Percentiles rank a stretch among this genome's conserved stretches.
Evolutionary conservation across 2,888 invertebrate genomes (phyloP).

Genomic region (Trachelus iudaicus): DNA sequence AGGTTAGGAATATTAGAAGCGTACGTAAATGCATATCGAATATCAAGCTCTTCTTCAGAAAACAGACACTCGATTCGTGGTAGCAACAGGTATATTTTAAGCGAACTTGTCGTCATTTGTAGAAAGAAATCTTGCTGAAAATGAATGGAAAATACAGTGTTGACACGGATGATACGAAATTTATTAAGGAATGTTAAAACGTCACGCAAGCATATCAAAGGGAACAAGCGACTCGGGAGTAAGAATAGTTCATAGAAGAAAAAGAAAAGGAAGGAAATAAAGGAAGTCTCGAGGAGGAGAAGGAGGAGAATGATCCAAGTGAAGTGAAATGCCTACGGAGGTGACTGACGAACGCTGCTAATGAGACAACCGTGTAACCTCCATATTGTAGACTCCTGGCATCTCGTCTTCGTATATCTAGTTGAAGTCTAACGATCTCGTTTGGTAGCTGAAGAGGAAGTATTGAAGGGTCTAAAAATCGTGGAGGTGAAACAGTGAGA

Average conservation of each 20-base stretch:
- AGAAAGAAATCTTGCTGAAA: not conserved
- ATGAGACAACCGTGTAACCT: constrained; percentile 37
- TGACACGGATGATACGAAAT: not conserved
- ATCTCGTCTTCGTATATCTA: not conserved
- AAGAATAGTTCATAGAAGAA: constrained; percentile 50
- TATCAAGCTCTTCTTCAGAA: not conserved
- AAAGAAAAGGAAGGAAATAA: constrained; percentile 33
- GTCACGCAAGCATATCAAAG: constrained; percentile 32
- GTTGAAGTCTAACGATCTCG: not conserved
- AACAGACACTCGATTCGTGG: not conserved
- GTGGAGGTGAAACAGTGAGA: not conserved
- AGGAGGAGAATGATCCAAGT: constrained; percentile 12
- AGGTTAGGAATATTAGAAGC: not conserved
- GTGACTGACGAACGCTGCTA: constrained; percentile 54
- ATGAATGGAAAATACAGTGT: not conserved
- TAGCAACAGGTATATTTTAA: not conserved
- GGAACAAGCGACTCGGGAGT: constrained; percentile 21
- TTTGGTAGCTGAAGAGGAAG: not conserved
- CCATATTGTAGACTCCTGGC: not conserved
- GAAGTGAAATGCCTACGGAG: constrained; percentile 27
- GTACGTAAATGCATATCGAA: not conserved
- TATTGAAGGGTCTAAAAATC: not conserved
- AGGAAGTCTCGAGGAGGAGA: constrained; percentile 8
- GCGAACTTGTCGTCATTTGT: not conserved
- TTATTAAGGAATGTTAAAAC: not conserved